Conservation (phyloP, 2,888 invertebrate species). For the Caenorhabditis drosophilae region DNA sequence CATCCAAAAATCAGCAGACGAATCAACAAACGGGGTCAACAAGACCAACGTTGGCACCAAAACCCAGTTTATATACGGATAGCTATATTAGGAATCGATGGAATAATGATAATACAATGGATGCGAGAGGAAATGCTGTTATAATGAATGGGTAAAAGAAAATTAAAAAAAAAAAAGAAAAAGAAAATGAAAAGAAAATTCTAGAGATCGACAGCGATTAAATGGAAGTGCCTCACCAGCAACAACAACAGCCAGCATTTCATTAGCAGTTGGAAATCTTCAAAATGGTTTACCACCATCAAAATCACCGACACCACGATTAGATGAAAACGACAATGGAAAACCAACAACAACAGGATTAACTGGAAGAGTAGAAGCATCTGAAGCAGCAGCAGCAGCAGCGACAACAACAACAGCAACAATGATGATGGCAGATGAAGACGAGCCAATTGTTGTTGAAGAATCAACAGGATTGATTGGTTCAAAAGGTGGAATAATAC, state of each 20-base stretch:
- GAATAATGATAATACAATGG: no score
- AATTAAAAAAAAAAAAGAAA: not conserved
- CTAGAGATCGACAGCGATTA: not conserved
- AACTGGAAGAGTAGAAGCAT: constrained; percentile 2
- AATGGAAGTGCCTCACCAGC: constrained; percentile 42
- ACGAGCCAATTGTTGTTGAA: constrained; percentile 52
- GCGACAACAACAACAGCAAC: no score
- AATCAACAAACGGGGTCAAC: constrained; percentile 12
- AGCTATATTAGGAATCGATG: constrained; percentile 27
- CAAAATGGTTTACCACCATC: no score
- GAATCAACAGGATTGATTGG: constrained; percentile 43
- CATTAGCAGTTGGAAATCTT: constrained; percentile 27
- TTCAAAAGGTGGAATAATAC: constrained; percentile 79
- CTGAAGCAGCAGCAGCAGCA: not conserved
- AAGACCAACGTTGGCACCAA: constrained; percentile 11
- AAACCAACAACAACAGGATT: constrained; percentile 5
- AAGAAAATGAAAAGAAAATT: not conserved
- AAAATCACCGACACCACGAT: constrained; percentile 27
- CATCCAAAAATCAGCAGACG: constrained; percentile 8
- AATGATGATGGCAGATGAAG: not conserved
- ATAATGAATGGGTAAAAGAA: no score
- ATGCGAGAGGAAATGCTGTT: no score
- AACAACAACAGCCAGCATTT: constrained; percentile 31
- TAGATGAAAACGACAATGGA: constrained; percentile 34
- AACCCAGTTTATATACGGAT: constrained; percentile 10